Conservation (phyloP, 2,888 invertebrate species). For the Hartigia nigra region DNA sequence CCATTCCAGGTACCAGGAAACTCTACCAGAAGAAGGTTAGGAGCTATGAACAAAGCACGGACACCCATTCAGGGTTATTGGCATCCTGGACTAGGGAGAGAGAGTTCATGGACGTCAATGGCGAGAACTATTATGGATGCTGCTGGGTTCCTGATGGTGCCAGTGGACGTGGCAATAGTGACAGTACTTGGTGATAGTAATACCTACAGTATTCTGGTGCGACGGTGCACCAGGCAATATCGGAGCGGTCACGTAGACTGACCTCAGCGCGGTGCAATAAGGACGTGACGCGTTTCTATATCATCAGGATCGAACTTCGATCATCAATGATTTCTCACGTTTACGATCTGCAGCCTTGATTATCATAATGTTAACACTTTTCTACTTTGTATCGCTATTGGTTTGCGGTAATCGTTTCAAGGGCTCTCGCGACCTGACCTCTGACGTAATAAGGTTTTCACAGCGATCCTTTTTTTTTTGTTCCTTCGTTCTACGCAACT, state of each 20-base stretch:
- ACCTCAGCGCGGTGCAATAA: conserved; percentile 64
- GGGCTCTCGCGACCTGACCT: background rate
- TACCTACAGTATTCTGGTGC: conserved; percentile 50
- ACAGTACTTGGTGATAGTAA: conserved; percentile 40
- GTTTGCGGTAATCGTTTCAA: background rate
- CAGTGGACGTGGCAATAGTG: conserved; percentile 37
- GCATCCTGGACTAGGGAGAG: background rate
- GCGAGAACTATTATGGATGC: background rate
- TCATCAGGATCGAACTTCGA: background rate
- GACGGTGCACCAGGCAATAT: conserved; percentile 57
- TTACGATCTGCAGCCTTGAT: background rate
- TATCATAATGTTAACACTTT: background rate
- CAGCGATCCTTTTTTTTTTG: background rate
- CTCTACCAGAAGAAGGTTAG: background rate
- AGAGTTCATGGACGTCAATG: background rate
- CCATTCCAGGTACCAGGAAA: background rate
- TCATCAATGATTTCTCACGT: background rate
- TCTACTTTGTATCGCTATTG: background rate
- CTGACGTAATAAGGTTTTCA: background rate
- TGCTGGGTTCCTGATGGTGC: background rate
- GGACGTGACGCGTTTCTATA: conserved; percentile 39
- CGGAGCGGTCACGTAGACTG: conserved; percentile 65
- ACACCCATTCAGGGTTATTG: background rate
- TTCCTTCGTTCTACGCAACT: background rate
- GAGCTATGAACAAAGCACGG: background rate